These are phyloP conservation scores for Xenentodon cancila DNA, from an alignment of 2,797 vertebrate genomes.

Conservation along the genomic window DNA sequence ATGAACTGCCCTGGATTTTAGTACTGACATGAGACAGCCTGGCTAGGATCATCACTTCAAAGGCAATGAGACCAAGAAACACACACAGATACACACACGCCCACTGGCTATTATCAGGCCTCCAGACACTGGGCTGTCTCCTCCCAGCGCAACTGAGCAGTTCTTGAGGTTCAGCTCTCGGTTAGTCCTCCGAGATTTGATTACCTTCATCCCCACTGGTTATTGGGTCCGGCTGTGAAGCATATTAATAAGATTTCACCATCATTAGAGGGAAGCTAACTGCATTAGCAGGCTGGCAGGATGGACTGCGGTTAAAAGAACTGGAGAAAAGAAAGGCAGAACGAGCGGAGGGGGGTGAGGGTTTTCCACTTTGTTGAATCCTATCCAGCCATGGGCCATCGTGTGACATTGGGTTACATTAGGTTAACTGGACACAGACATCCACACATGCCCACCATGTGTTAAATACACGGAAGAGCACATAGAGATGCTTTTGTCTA, in stretches of 20 bases:
- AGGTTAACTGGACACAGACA: slow-evolving; percentile 54
- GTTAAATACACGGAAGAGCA: slow-evolving; percentile 38
- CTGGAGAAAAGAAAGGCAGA: slow-evolving; percentile 49
- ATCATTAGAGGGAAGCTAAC: slow-evolving; percentile 79
- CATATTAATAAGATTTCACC: slow-evolving; percentile 84
- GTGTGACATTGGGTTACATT: slow-evolving; percentile 61
- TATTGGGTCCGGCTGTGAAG: slow-evolving; percentile 78
- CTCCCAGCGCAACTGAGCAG: slow-evolving; percentile 50
- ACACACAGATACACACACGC: slow-evolving; percentile 37
- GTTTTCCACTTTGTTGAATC: slow-evolving; percentile 64
- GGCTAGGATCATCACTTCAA: slow-evolving; percentile 77
- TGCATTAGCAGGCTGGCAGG: slow-evolving; percentile 73
- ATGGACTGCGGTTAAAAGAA: slow-evolving; percentile 57
- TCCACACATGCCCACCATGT: slow-evolving; percentile 38
- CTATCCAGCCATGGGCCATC: slow-evolving; percentile 44
- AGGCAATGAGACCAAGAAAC: slow-evolving; percentile 40
- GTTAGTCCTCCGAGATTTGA: slow-evolving; percentile 81
- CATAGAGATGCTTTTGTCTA: slow-evolving; percentile 61
- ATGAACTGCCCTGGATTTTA: slow-evolving; percentile 51
- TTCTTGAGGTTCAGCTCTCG: slow-evolving; percentile 77
- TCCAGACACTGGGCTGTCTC: slow-evolving; percentile 57
- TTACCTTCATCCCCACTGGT: slow-evolving; percentile 80
- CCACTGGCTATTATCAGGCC: slow-evolving; percentile 64
- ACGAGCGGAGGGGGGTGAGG: slow-evolving; percentile 24
- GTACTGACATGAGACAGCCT: slow-evolving; percentile 65